Evolutionary conservation across 1,140 invertebrate genomes (phyloP).

Genomic region (Diploscapter pachys): DNA sequence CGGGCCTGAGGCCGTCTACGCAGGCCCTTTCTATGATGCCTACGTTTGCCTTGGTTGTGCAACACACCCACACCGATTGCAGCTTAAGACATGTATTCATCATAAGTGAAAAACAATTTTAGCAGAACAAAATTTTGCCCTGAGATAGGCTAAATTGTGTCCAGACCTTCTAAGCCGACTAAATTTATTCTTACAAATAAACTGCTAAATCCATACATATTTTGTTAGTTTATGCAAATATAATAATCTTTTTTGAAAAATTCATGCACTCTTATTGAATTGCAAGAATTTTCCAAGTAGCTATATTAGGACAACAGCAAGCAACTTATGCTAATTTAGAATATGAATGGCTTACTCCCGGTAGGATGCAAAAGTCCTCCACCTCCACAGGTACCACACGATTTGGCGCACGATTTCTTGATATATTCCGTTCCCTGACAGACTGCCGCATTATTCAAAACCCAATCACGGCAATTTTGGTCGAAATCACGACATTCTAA

Average conservation of each 20-base stretch:
- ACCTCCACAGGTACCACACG: conserved; percentile 43
- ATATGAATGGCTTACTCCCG: neutral
- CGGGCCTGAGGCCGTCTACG: conserved; percentile 24
- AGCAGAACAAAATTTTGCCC: no score
- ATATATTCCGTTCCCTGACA: conserved; percentile 45
- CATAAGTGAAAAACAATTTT: no score
- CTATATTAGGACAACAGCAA: conserved; percentile 12
- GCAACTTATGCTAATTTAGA: conserved; percentile 10
- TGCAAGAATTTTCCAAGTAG: neutral
- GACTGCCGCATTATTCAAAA: conserved; percentile 27
- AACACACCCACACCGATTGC: no score
- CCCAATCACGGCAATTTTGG: conserved; percentile 45
- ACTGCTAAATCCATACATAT: no score
- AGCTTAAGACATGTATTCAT: no score
- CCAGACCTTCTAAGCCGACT: no score
- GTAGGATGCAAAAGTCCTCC: conserved; percentile 16
- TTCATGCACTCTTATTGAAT: conserved; percentile 16
- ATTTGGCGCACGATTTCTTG: conserved; percentile 34
- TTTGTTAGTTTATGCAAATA: no score
- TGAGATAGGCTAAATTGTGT: no score
- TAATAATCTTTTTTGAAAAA: conserved; percentile 12
- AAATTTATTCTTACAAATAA: no score
- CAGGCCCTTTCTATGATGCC: neutral
- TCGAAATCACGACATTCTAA: conserved; percentile 38
- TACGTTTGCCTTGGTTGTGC: no score